Evolutionary conservation across 2,113 vertebrate species (phyloP).

Genomic region (Nansenia antarctica): DNA sequence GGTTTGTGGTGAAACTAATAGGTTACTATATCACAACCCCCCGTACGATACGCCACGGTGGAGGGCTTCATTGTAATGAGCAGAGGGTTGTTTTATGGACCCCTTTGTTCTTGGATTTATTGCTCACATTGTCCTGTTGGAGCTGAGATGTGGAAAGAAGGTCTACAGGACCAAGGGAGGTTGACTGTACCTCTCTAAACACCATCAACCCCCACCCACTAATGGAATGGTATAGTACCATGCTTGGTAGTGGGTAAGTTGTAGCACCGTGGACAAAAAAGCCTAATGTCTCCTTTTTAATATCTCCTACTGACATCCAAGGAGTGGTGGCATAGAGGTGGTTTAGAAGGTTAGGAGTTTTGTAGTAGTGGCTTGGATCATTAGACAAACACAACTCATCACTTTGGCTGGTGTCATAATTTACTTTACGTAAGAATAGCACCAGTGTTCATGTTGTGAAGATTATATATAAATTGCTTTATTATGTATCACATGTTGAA

Average conservation of each 20-base stretch:
- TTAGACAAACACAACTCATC: no score
- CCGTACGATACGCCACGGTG: conserved; percentile 4
- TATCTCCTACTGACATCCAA: no score
- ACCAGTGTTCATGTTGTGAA: no score
- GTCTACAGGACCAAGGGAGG: background rate
- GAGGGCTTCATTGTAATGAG: conserved; percentile 22
- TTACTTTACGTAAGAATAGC: no score
- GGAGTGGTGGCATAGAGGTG: no score
- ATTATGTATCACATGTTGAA: no score
- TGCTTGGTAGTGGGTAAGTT: background rate
- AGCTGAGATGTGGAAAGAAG: background rate
- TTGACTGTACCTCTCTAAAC: background rate
- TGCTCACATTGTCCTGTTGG: conserved; percentile 35
- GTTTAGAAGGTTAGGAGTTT: no score
- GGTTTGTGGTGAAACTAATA: conserved; percentile 6
- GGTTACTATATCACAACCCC: conserved; percentile 33
- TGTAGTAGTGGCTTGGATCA: no score
- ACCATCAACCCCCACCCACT: background rate
- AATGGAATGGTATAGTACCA: background rate
- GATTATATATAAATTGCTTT: no score
- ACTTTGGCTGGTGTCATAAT: no score
- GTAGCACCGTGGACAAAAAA: background rate
- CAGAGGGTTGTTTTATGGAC: conserved; percentile 50
- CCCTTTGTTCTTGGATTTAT: conserved; percentile 54
- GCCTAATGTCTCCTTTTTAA: background rate